These are phyloP conservation scores for Saguinus midas DNA, from an alignment of 2,113 vertebrate genomes.

Conservation along the genomic window DNA sequence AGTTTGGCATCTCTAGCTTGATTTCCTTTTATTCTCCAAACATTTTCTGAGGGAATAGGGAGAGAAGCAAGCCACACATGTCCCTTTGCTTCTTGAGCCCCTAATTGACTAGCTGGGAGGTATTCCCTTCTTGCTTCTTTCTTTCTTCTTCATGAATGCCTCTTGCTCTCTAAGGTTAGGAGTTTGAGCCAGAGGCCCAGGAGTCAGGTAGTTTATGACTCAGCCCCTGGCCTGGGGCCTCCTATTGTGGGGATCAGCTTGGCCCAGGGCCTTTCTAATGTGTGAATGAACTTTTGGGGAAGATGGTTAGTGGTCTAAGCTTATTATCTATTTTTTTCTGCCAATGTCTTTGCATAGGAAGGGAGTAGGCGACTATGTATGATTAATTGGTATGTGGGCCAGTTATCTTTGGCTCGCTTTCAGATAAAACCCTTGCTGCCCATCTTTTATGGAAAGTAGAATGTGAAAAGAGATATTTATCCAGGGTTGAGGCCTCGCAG, in stretches of 20 bases:
- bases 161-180: background rate
- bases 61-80: background rate
- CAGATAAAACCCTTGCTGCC: background rate
- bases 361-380: background rate
- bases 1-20: constrained; percentile 14
- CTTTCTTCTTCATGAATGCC: background rate
- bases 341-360: background rate
- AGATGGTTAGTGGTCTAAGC: constrained; percentile 17
- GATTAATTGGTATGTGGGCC: background rate
- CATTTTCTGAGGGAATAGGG: background rate
- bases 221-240: background rate
- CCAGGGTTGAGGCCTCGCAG: background rate
- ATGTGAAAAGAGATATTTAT: constrained; percentile 21
- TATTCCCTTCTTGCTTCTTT: background rate
- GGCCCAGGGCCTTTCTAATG: background rate
- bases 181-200: background rate
- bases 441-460: constrained; percentile 37
- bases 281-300: constrained; percentile 21
- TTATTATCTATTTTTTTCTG: background rate
- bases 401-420: constrained; percentile 43
- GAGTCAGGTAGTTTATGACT: background rate
- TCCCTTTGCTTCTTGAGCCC: background rate
- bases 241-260: background rate
- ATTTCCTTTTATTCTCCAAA: constrained; percentile 53
- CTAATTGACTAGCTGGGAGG: background rate